Evolutionary conservation across 1,140 invertebrate species (phyloP).

Genomic region (Drosophila pallidifrons): DNA sequence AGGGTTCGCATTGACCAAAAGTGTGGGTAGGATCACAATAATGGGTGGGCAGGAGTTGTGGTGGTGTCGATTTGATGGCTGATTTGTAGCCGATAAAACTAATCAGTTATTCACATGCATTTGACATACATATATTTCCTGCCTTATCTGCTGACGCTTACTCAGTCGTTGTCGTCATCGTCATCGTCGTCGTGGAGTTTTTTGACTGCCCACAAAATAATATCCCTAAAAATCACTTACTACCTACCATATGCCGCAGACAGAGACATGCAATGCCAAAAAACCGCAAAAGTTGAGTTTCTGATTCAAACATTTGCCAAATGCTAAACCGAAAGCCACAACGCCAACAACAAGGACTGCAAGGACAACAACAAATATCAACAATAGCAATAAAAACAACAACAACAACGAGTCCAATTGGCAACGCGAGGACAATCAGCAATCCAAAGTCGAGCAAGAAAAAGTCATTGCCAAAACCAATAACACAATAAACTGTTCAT

Average conservation of each 20-base stretch:
- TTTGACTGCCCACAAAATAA: background rate
- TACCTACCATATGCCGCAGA: background rate
- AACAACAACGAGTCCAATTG: slow-evolving; percentile 41
- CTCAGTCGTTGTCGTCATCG: too few species aligned
- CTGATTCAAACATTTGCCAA: background rate
- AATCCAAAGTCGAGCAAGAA: slow-evolving; percentile 49
- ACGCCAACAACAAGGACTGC: slow-evolving; percentile 1
- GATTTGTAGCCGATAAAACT: slow-evolving; percentile 11
- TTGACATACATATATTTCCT: background rate
- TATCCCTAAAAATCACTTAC: slow-evolving; percentile 5
- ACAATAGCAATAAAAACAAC: slow-evolving; percentile 2
- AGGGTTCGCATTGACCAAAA: slow-evolving; percentile 47
- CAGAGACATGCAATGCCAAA: background rate
- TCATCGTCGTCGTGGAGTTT: background rate
- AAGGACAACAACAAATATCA: background rate
- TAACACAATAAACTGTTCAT: slow-evolving; percentile 77
- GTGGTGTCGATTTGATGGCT: slow-evolving; percentile 19
- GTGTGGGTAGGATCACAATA: slow-evolving; percentile 17
- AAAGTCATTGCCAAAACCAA: slow-evolving; percentile 79
- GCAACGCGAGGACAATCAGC: slow-evolving; percentile 59
- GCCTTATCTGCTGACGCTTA: background rate
- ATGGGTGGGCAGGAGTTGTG: background rate
- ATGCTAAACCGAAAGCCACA: background rate
- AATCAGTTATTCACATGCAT: background rate
- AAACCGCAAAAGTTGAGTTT: background rate